phyloP scores from a whole-genome alignment of 1,140 invertebrate species.

The Caenorhabditis inopinata region DNA sequence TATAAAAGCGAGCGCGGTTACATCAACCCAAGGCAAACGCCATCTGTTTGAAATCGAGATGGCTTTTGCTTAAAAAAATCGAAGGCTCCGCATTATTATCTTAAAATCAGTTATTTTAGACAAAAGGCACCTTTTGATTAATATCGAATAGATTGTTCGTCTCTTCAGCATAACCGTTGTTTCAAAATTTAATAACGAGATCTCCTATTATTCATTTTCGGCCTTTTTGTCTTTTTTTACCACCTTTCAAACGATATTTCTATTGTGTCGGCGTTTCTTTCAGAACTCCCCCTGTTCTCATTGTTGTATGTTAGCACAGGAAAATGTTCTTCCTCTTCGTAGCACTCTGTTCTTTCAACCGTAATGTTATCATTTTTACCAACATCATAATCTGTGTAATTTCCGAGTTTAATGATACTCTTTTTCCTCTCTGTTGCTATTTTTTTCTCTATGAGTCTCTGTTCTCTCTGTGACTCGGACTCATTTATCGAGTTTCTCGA shows the following conservation, averaged over 20 bases:
- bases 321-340: background rate
- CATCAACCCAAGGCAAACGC: no score
- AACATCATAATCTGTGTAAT: constrained; percentile 2
- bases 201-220: background rate
- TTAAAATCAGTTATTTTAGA: no score
- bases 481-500: constrained; percentile 29
- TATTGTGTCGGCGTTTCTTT: constrained; percentile 17
- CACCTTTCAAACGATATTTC: background rate
- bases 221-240: background rate
- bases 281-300: background rate
- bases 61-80: no score
- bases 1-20: no score
- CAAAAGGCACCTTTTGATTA: background rate
- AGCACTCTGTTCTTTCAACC: background rate
- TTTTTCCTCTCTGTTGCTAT: background rate
- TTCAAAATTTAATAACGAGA: background rate
- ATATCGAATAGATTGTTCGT: no score
- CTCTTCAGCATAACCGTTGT: no score
- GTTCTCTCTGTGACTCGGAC: background rate
- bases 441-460: background rate
- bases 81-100: no score
- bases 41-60: no score
- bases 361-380: background rate
- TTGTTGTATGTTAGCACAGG: background rate
- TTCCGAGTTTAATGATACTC: background rate